Evolutionary conservation across 2,113 vertebrate species (phyloP).

Genomic region (Centropus unirufus): DNA sequence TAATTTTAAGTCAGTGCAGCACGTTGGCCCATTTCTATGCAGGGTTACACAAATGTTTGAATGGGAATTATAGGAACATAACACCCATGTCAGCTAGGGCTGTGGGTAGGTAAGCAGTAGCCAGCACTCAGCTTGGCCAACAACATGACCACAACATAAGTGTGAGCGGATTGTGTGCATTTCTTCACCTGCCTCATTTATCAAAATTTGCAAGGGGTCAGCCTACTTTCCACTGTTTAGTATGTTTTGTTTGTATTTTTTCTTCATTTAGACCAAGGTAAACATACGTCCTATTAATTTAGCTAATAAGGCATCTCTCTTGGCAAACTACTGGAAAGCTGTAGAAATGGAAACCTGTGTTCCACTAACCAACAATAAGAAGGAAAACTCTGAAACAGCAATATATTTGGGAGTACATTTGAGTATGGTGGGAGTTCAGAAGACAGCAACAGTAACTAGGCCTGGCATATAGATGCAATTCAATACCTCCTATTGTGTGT

Average conservation of each 20-base stretch:
- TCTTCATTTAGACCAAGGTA: background rate
- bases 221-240: background rate
- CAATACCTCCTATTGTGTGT: background rate
- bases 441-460: background rate
- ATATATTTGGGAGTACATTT: background rate
- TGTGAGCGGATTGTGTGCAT: background rate
- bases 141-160: background rate
- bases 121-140: background rate
- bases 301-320: background rate
- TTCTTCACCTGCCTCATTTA: background rate
- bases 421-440: background rate
- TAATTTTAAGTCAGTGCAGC: background rate
- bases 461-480: accelerated
- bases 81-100: background rate
- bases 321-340: background rate
- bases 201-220: background rate
- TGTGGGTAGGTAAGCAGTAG: background rate
- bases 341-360: background rate
- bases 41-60: background rate
- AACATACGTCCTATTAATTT: background rate
- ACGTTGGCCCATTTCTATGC: background rate
- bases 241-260: background rate
- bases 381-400: background rate
- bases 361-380: background rate
- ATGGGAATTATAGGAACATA: background rate